A percentile compares a stretch with the other conserved stretches of the same genome.
phyloP scores from a whole-genome alignment of 2,113 vertebrate species.

The Leiothrix lutea region DNA sequence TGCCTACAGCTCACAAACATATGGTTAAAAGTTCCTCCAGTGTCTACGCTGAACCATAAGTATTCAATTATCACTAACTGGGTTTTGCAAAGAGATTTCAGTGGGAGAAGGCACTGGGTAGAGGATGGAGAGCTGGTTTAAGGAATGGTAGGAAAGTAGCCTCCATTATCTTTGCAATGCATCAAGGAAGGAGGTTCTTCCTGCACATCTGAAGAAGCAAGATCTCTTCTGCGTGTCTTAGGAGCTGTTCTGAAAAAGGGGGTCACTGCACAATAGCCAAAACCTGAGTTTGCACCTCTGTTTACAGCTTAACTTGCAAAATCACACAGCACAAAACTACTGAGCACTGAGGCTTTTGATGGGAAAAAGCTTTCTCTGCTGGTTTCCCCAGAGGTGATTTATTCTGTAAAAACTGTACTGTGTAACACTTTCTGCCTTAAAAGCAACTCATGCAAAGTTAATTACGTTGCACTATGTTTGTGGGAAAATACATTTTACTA shows the following conservation, averaged over 20 bases:
- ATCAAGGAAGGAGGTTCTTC: neutral
- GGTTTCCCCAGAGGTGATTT: slow-evolving; percentile 12
- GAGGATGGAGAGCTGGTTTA: neutral
- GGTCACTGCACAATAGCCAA: neutral
- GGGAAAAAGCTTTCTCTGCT: slow-evolving; percentile 9
- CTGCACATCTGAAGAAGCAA: neutral
- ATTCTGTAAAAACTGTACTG: neutral
- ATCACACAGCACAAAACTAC: neutral
- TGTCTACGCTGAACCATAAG: neutral
- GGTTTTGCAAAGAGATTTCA: neutral
- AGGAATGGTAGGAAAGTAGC: neutral
- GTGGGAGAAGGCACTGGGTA: neutral
- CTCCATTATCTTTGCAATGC: neutral
- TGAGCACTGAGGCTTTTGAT: neutral
- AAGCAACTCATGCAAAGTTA: slow-evolving; percentile 51
- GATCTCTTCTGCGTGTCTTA: neutral
- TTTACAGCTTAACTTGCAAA: neutral
- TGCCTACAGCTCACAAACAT: neutral
- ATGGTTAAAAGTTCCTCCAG: neutral
- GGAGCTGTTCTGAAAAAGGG: neutral
- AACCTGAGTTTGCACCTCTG: neutral
- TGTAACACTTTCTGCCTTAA: slow-evolving; percentile 27
- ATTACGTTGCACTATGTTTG: slow-evolving; percentile 8
- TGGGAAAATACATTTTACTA: slow-evolving; percentile 40
- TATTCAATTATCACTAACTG: neutral